phyloP scores from a whole-genome alignment of 2,888 invertebrate genomes.

The Branchinecta sandiegonensis region DNA sequence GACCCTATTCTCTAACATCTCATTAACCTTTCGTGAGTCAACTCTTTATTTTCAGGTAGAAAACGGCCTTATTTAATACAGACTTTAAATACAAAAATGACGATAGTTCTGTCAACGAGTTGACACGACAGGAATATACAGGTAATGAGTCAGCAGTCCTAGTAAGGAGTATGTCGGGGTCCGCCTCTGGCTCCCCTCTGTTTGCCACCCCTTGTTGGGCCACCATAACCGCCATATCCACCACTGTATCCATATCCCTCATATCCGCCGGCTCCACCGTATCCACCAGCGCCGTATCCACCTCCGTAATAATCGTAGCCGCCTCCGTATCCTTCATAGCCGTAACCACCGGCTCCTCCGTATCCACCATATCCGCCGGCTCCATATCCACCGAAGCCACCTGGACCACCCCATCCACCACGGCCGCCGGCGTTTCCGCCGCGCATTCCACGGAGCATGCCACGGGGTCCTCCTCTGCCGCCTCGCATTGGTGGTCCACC shows the following conservation, averaged over 20 bases:
- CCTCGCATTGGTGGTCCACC: constrained; percentile 37
- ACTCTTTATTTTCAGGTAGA: no score
- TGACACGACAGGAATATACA: no score
- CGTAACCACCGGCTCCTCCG: constrained; percentile 27
- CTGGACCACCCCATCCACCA: constrained; percentile 45
- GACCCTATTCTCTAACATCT: no score
- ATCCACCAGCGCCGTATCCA: constrained; percentile 34
- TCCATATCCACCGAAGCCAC: constrained; percentile 38
- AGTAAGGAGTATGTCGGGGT: constrained; percentile 78
- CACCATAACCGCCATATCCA: constrained; percentile 63
- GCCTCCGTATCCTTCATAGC: constrained; percentile 32
- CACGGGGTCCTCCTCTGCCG: constrained; percentile 38
- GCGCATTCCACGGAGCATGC: constrained; percentile 42
- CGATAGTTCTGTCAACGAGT: no score
- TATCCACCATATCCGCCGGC: constrained; percentile 27
- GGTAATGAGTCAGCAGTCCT: constrained; percentile 31
- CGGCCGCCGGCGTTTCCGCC: constrained; percentile 33
- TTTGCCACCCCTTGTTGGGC: constrained; percentile 75
- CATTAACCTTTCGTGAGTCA: no score
- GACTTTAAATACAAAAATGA: no score
- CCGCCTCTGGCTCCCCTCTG: constrained; percentile 52
- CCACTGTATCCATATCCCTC: constrained; percentile 45
- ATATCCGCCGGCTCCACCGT: constrained; percentile 20
- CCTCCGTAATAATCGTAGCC: constrained; percentile 47
- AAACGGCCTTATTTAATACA: no score